A percentile compares a stretch with the other conserved stretches of the same genome.
Evolutionary conservation across 2,797 vertebrate species (phyloP).

Genomic region (Acanthornis magna): DNA sequence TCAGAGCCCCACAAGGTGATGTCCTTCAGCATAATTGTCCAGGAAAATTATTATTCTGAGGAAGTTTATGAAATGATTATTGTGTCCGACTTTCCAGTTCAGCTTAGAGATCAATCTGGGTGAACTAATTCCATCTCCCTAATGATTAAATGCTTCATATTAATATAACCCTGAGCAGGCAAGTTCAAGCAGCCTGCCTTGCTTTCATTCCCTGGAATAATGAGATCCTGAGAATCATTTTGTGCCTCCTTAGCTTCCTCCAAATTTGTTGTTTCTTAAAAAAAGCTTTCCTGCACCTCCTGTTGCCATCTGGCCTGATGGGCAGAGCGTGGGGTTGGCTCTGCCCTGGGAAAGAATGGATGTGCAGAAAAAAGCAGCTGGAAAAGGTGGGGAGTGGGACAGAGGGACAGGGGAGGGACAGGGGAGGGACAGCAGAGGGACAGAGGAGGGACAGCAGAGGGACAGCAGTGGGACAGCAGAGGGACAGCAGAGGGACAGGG

Average conservation of each 20-base stretch:
- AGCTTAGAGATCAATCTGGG: slow-evolving; percentile 36
- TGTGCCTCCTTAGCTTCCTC: neutral
- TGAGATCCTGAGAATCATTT: slow-evolving; percentile 4
- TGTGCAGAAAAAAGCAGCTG: neutral
- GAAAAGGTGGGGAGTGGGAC: neutral
- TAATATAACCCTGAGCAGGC: slow-evolving; percentile 37
- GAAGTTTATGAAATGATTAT: slow-evolving; percentile 35
- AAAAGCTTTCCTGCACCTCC: neutral
- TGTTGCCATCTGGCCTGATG: neutral
- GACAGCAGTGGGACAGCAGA: too few species aligned
- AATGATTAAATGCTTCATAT: slow-evolving; percentile 61
- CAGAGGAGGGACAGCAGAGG: too few species aligned
- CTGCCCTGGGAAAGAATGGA: neutral
- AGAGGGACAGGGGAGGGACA: too few species aligned
- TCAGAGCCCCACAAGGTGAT: neutral
- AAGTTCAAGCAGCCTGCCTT: slow-evolving; percentile 6
- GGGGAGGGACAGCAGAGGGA: too few species aligned
- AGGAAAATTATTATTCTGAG: slow-evolving; percentile 37
- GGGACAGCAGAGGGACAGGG: too few species aligned
- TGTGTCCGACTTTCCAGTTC: slow-evolving; percentile 22
- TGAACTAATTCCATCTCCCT: slow-evolving; percentile 59
- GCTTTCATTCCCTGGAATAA: slow-evolving; percentile 19
- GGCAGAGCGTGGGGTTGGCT: neutral
- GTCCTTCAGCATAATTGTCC: slow-evolving; percentile 23
- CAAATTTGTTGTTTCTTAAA: neutral